Base-by-base conservation (phyloP, 2,888 invertebrate genomes). In the Archaeoteleia sp. region DNA sequence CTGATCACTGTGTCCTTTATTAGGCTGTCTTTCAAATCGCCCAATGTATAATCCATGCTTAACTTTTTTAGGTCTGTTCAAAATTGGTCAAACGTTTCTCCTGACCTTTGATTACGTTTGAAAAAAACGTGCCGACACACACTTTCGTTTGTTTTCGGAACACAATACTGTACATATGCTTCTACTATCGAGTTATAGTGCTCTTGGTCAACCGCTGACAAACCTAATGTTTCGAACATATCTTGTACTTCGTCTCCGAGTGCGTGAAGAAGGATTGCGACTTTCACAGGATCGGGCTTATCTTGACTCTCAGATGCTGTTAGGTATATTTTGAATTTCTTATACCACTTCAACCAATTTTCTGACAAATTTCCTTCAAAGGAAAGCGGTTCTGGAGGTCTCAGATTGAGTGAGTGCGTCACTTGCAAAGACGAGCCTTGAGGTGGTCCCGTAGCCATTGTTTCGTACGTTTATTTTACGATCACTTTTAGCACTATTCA, bases 241-340 rank as follows among this genome's bases (percentile, higher is more conserved):
- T 77, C 74, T 1, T 71, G 14, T 1, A 72, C 73, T 29, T 73
- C 74, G 2, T 72, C 49, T n/a, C 73, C 74, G 23, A 75, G 66
- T 0, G 70, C 48, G 39, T 75, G 74, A 12, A 76, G 42, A 14
- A 76, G 73, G 43, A 76, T 65, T 29, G 70, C 73, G 1, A 74
- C 62, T 54, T 74, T 72, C 8, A 65, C 57, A 40, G 58, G 62
- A 3, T 55, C 57, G 0, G 48, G 25, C 39, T 71, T 75, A 25
- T 54, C 48, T 0, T 57, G 20, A 3, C 68, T 12, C 43, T 73
- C 74, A 14, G 71, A 69, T 1, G 75, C 74, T 14, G 53, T 46
- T 71, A 74, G 54, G 39, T 74, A 75, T 15, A 74, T 70, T 53
- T 69, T 5, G 29, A 70, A 72, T 42, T 71, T 73, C 55, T 71